phyloP scores from a whole-genome alignment of 2,113 vertebrate species.

The Orycteropus afer region DNA sequence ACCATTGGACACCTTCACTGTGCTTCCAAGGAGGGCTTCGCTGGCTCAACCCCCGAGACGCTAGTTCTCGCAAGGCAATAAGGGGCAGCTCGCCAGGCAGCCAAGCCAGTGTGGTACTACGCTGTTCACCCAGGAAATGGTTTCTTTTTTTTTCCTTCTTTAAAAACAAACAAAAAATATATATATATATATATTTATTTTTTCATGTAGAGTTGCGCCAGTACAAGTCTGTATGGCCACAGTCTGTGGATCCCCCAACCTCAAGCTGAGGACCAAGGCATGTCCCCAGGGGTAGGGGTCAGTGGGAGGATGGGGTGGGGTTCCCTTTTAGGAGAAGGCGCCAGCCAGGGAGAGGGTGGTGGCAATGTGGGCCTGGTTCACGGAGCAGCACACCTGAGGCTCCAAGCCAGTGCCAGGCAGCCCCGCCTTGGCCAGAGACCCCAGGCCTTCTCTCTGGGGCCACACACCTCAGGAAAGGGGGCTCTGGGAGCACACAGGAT shows the following conservation, averaged over 20 bases:
- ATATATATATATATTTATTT: conserved; percentile 82
- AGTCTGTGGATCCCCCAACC: conserved; percentile 63
- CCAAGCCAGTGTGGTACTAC: conserved; percentile 18
- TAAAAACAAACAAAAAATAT: conserved; percentile 66
- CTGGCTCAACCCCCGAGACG: neutral
- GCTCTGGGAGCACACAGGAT: neutral
- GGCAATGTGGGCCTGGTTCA: neutral
- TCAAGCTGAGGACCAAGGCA: neutral
- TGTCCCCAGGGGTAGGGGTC: neutral
- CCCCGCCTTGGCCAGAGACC: neutral
- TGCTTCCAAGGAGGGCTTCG: conserved; percentile 12
- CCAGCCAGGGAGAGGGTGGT: neutral
- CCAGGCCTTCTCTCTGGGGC: conserved; percentile 14
- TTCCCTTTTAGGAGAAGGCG: neutral
- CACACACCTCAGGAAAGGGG: conserved; percentile 26
- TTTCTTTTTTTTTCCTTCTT: conserved; percentile 56
- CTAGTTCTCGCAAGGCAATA: conserved; percentile 70
- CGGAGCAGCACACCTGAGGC: neutral
- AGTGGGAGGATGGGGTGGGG: neutral
- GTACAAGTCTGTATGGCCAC: conserved; percentile 67
- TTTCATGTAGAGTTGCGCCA: conserved; percentile 79
- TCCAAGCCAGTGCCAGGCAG: neutral
- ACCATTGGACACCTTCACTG: neutral
- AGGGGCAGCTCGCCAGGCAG: conserved; percentile 55
- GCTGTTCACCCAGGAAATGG: conserved; percentile 70